phyloP scores from a whole-genome alignment of 2,113 vertebrate species.

The Corythaeola cristata region DNA sequence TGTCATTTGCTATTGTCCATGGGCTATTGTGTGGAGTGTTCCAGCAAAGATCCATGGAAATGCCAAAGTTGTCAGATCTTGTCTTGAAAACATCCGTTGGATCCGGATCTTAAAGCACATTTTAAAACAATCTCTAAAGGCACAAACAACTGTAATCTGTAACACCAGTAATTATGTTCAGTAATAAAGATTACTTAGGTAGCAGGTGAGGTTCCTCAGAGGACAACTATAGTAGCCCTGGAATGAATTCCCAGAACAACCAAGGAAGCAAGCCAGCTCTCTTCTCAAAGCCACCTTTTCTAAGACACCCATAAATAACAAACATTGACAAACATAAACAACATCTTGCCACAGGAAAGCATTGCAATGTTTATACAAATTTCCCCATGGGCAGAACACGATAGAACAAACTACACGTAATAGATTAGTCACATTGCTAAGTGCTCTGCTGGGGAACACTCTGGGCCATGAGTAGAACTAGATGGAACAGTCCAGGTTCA shows the following conservation, averaged over 20 bases:
- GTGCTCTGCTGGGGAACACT: not conserved
- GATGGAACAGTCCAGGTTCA: not conserved
- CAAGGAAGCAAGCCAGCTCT: not conserved
- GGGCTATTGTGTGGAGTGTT: accelerated
- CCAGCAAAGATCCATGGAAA: not conserved
- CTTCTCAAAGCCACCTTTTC: not conserved
- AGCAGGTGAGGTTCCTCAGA: not conserved
- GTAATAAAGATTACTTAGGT: not conserved
- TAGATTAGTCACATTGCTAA: not conserved
- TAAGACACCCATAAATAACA: not conserved
- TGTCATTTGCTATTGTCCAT: not conserved
- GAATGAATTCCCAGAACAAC: not conserved
- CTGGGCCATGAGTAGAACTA: not conserved
- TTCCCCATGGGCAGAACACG: not conserved
- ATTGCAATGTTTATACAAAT: not conserved
- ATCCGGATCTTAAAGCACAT: not conserved
- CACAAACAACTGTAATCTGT: not conserved
- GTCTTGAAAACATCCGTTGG: not conserved
- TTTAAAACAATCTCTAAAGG: not conserved
- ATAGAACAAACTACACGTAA: not conserved
- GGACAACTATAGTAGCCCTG: not conserved
- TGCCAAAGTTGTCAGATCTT: not conserved
- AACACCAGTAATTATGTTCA: not conserved
- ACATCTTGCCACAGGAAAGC: not conserved
- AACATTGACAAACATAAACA: not conserved